phyloP scores from a whole-genome alignment of 1,140 invertebrate genomes.

The Cylas formicarius region DNA sequence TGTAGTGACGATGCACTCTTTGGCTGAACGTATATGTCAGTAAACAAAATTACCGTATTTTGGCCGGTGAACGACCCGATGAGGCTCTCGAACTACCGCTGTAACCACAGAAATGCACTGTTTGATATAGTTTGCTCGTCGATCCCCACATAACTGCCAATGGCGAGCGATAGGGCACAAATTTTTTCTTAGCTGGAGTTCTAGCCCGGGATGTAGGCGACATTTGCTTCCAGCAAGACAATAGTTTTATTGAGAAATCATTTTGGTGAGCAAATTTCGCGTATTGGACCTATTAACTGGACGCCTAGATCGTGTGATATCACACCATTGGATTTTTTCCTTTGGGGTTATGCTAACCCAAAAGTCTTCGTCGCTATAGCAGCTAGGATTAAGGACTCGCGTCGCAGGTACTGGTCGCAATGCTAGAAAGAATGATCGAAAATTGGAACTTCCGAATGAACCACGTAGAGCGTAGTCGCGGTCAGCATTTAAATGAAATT shows the following conservation, averaged over 20 bases:
- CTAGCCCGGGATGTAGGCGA: constrained; percentile 7
- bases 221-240: constrained; percentile 15
- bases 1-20: constrained; percentile 30
- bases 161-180: constrained; percentile 6
- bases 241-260: constrained; percentile 13
- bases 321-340: constrained; percentile 29
- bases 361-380: constrained; percentile 29
- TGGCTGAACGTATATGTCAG: constrained; percentile 26
- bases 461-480: too few relatives aligned
- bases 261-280: constrained; percentile 16
- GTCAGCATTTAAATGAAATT: constrained; percentile 15
- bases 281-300: constrained; percentile 9
- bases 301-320: constrained; percentile 13
- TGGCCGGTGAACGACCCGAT: constrained; percentile 18
- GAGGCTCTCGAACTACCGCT: background rate
- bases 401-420: constrained; percentile 10
- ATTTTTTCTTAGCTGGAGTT: constrained; percentile 11
- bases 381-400: constrained; percentile 13
- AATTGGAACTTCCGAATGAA: constrained; percentile 12
- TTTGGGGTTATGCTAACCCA: constrained; percentile 28
- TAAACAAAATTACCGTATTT: constrained; percentile 28
- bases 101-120: constrained; percentile 4
- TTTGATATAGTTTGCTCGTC: constrained; percentile 13
- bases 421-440: constrained; percentile 11
- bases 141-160: constrained; percentile 4